Evolutionary conservation across 2,113 vertebrate species (phyloP).

Genomic region (Tachysurus vachellii): DNA sequence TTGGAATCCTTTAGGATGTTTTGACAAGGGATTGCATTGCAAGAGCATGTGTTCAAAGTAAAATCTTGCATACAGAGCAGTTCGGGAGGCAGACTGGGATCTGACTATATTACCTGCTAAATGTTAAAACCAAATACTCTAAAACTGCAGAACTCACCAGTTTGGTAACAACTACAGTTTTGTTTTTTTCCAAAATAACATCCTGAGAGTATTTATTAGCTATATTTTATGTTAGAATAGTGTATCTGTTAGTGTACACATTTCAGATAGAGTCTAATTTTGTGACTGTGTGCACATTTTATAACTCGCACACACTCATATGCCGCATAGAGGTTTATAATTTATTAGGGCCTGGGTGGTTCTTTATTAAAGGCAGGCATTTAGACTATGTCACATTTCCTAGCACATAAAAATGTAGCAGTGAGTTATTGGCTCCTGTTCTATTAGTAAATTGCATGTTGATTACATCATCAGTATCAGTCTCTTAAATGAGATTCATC

Average conservation of each 20-base stretch:
- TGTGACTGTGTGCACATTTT: constrained; percentile 11
- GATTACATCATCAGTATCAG: constrained; percentile 57
- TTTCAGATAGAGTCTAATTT: constrained; percentile 28
- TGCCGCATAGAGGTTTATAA: constrained; percentile 26
- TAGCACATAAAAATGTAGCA: constrained; percentile 39
- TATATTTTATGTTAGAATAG: constrained; percentile 18
- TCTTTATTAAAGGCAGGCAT: constrained; percentile 47
- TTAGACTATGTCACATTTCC: constrained; percentile 44
- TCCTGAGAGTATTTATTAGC: constrained; percentile 42
- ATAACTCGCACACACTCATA: constrained; percentile 7
- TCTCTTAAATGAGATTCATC: constrained; percentile 49
- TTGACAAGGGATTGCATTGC: constrained; percentile 12
- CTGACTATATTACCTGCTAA: constrained; percentile 27
- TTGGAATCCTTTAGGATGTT: too few relatives aligned
- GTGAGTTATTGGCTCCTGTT: constrained; percentile 50
- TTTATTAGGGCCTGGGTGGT: constrained; percentile 32
- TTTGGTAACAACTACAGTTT: constrained; percentile 29
- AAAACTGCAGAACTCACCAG: constrained; percentile 30
- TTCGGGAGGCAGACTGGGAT: constrained; percentile 9
- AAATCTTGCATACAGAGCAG: constrained; percentile 27
- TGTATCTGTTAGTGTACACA: constrained; percentile 40
- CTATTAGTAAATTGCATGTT: constrained; percentile 59
- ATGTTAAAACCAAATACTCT: constrained; percentile 36
- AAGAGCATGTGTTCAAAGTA: constrained; percentile 21
- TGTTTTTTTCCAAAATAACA: constrained; percentile 11